These are phyloP conservation scores for Archegozetes longisetosus DNA, from an alignment of 1,140 invertebrate genomes.

Conservation along the genomic window DNA sequence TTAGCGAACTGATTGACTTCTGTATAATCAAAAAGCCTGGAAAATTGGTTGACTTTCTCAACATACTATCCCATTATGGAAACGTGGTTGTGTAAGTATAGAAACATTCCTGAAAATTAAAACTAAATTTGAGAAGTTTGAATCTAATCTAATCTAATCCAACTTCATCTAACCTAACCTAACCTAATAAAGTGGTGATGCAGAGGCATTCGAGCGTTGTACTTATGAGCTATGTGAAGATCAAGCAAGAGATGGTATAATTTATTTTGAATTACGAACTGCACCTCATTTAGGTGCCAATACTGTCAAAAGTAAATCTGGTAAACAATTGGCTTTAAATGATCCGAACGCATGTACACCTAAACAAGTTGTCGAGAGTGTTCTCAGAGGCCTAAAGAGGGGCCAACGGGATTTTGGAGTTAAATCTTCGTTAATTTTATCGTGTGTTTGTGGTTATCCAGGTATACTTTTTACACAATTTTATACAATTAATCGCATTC, in stretches of 20 bases:
- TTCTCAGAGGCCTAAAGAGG: slow-evolving; percentile 32
- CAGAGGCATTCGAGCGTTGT: slow-evolving; percentile 37
- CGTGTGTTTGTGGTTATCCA: slow-evolving; percentile 31
- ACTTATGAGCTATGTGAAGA: slow-evolving; percentile 45
- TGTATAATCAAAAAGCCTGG: neutral
- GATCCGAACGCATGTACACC: slow-evolving; percentile 22
- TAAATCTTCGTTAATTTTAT: slow-evolving; percentile 34
- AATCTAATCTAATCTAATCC: no score
- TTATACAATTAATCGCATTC: neutral
- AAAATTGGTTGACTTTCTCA: neutral
- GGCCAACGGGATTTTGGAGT: slow-evolving; percentile 37
- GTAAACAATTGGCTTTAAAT: slow-evolving; percentile 8
- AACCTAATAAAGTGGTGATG: slow-evolving; percentile 31
- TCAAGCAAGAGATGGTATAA: slow-evolving; percentile 32
- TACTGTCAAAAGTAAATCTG: slow-evolving; percentile 18
- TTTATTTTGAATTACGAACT: slow-evolving; percentile 42
- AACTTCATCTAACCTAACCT: neutral
- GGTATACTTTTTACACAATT: slow-evolving; percentile 18
- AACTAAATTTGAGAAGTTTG: no score
- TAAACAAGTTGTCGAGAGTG: slow-evolving; percentile 32
- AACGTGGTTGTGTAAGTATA: neutral
- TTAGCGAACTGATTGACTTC: neutral
- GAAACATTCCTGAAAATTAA: neutral
- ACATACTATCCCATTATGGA: neutral
- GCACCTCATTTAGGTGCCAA: slow-evolving; percentile 35